phyloP scores from a whole-genome alignment of 2,113 vertebrate species.

The Odontophorus gujanensis region DNA sequence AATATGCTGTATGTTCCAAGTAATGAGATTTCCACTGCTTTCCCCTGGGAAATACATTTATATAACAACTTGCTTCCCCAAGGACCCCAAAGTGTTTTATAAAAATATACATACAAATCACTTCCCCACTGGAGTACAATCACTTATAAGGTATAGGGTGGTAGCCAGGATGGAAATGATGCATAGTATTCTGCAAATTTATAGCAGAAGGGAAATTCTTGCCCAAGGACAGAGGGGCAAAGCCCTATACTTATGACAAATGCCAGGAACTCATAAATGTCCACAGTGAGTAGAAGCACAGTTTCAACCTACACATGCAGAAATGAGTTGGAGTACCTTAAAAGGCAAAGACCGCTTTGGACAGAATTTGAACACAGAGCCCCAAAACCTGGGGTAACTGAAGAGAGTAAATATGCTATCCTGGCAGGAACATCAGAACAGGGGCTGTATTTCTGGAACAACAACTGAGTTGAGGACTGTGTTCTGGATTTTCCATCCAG shows the following conservation, averaged over 20 bases:
- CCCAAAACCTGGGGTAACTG: background rate
- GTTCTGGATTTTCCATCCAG: background rate
- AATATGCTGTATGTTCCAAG: conserved; percentile 65
- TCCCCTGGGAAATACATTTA: conserved; percentile 75
- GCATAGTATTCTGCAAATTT: conserved; percentile 35
- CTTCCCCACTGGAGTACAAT: conserved; percentile 67
- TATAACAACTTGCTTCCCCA: conserved; percentile 72
- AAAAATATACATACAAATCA: conserved; percentile 74
- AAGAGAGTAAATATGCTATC: background rate
- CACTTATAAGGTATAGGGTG: conserved; percentile 62
- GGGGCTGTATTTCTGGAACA: background rate
- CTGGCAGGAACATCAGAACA: background rate
- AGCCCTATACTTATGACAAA: background rate
- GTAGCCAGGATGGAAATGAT: conserved; percentile 63
- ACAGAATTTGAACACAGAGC: fast-evolving
- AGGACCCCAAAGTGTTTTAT: conserved; percentile 71
- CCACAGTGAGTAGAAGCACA: background rate
- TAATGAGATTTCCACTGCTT: conserved; percentile 72
- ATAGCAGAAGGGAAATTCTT: conserved; percentile 49
- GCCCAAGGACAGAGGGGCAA: conserved; percentile 66
- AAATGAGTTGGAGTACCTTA: background rate
- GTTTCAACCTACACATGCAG: background rate
- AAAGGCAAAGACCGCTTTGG: background rate
- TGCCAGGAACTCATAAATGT: background rate
- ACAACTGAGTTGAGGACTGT: background rate